A percentile compares a stretch with the other conserved stretches of the same genome.
Evolutionary conservation across 2,888 invertebrate species (phyloP).

Genomic region (Mythimna ferrago): DNA sequence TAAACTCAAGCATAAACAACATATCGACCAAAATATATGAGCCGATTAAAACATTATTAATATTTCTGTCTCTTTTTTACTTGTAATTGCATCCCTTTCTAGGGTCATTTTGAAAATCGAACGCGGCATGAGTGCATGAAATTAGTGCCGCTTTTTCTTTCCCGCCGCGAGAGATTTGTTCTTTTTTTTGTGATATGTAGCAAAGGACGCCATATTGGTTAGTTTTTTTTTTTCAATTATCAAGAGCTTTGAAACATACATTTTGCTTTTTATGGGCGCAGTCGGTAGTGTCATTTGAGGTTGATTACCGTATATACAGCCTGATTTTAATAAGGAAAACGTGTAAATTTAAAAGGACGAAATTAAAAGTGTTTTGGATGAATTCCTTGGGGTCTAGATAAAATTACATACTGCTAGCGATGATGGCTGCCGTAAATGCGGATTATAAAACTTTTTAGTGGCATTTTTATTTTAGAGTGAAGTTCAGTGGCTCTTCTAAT

Average conservation of each 20-base stretch:
- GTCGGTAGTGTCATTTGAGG: constrained; percentile 64
- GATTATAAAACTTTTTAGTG: too few species aligned
- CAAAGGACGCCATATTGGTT: constrained; percentile 84
- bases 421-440: too few species aligned
- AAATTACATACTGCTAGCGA: too few species aligned
- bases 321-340: not conserved
- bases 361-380: not conserved
- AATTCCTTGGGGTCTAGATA: not conserved
- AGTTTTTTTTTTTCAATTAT: constrained; percentile 76
- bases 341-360: not conserved
- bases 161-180: constrained; percentile 83
- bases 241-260: constrained; percentile 75
- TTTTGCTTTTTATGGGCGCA: constrained; percentile 66
- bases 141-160: constrained; percentile 89
- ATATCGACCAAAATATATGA: constrained; percentile 86
- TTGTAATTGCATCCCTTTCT: constrained; percentile 64
- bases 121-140: constrained; percentile 86
- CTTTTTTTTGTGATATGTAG: constrained; percentile 75
- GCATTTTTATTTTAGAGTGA: too few species aligned
- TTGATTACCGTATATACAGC: constrained; percentile 60
- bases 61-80: constrained; percentile 68
- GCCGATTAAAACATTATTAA: constrained; percentile 89
- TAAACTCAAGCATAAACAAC: constrained; percentile 77
- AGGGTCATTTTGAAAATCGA: constrained; percentile 85
- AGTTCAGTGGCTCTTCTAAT: too few species aligned